Base-by-base conservation (phyloP, 2,797 vertebrate genomes). In the Malacoraja senta region DNA sequence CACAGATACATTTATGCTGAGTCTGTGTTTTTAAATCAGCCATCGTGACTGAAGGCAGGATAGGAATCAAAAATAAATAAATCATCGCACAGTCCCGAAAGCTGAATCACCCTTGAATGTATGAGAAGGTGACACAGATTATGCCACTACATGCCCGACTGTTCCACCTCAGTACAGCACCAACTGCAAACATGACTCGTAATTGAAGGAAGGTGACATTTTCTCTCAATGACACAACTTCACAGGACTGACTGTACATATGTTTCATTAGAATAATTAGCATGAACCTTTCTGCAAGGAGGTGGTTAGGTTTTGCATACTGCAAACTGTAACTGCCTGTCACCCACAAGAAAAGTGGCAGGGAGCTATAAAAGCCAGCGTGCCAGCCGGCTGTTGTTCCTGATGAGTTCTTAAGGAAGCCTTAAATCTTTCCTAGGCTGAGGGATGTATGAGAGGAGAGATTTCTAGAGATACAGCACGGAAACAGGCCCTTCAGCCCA, bases 31-130 rank as follows among this genome's bases (percentile, higher is more conserved):
- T 88, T 35, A 24, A 21, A 88, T n/a, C n/a, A 35, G 84, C 7
- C n/a, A 9, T 35, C 0, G 21, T 35, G 29, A 38, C 6, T 21
- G 84, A 68, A 29, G n/a, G 63, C 63, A 35, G 63, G 29, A 63
- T n/a, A 17, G 58, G 29, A 86, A n/a, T 86, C 58, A 86, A 86
- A 86, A 86, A 63, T 86, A 86, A 63, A n/a, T 63, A 86, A 86
- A 63, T 86, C 83, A 32, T 86, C 10, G 58, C 26, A 63, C 83
- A 32, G 26, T 86, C 2, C 83, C 83, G 29, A 32, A 86, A 86
- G 58, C 83, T n/a, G 58, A 58, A 63, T 63, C n/a, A 63, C 83
- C 83, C 29, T 63, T 63, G 58, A 86, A 58, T 29, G 24, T 63
- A 29, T 86, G 3, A 86, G 12, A 63, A 63, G 83, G 58, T 63